Conservation (phyloP, 2,888 invertebrate species). For the Teleogryllus oceanicus region DNA sequence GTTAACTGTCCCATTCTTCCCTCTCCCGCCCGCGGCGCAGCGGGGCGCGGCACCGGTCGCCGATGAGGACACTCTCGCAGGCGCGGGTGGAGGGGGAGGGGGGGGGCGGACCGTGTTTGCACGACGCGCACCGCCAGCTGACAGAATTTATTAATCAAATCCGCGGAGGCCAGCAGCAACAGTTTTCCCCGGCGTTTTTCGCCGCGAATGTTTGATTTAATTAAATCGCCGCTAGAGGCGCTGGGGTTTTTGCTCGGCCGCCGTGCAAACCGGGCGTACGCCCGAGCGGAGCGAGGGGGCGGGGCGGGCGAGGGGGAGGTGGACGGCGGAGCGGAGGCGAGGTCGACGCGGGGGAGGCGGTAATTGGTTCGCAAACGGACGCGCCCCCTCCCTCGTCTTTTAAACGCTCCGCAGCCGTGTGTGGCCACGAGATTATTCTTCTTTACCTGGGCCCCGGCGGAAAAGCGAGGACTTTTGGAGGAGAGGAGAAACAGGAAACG, state of each 20-base stretch:
- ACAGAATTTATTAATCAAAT: slow-evolving; percentile 18
- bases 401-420: not conserved
- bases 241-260: not conserved
- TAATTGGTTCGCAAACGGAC: not conserved
- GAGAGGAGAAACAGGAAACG: not conserved
- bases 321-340: not conserved
- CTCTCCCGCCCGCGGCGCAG: no score
- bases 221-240: slow-evolving; percentile 6
- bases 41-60: no score
- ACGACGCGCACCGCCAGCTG: slow-evolving; percentile 18
- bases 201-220: not conserved
- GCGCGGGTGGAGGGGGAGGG: no score
- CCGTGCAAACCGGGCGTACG: not conserved
- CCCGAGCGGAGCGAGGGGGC: not conserved
- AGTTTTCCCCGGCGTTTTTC: slow-evolving; percentile 2
- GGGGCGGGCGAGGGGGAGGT: not conserved
- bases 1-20: no score
- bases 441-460: not conserved
- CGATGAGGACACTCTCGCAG: no score
- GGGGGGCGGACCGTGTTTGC: not conserved
- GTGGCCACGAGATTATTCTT: slow-evolving; percentile 9
- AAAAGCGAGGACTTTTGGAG: not conserved
- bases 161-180: slow-evolving; percentile 1
- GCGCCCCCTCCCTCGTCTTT: not conserved
- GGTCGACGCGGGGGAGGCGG: not conserved